Base-by-base conservation (phyloP, 2,797 vertebrate species). In the Distichodus sexfasciatus region DNA sequence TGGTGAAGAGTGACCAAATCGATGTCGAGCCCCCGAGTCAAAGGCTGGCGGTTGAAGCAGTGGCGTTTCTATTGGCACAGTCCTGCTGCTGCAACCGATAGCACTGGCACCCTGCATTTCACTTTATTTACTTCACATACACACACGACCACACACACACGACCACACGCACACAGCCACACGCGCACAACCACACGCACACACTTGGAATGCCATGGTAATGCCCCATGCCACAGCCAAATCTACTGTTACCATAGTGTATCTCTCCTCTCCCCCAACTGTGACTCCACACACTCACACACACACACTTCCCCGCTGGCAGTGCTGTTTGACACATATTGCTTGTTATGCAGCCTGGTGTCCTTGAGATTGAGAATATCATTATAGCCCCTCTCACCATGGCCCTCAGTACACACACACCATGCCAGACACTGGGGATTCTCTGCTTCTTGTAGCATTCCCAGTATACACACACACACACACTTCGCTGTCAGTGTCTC, bases 301-400 rank as follows among this genome's bases (percentile, higher is more conserved):
- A 61, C 46, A 61, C 23, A 69, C 46, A 69, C 44, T 19, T 3
- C 15, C 4, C 19, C 44, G 57, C 38, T 71, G 65, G 15, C 38
- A 6, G 26, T 24, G 24, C 11, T 7, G 12, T n/a, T 46, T 48
- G 24, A 31, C 29, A 31, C 36, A 26, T 46, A 28, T 14, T n/a
- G 47, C 62, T 65, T 65, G 62, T 53, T 66, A 26, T 54, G 24
- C 43, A 28, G 15, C 40, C 54, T 26, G 33, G 31, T 38, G 44
- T 60, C 38, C 46, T 29, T 14, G 29, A 43, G 24, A 43, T 60
- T 51, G 46, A 35, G 53, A 55, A 47, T 23, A 28, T 46, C 15
- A n/a, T 57, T 31, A 35, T 26, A 11, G 38, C 38, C 17, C 38
- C 6, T 60, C 57, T 43, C 57, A 60, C 57, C 21, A 35, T 35